Evolutionary conservation across 2,888 invertebrate species (phyloP).

Genomic region (Eulithis prunata): DNA sequence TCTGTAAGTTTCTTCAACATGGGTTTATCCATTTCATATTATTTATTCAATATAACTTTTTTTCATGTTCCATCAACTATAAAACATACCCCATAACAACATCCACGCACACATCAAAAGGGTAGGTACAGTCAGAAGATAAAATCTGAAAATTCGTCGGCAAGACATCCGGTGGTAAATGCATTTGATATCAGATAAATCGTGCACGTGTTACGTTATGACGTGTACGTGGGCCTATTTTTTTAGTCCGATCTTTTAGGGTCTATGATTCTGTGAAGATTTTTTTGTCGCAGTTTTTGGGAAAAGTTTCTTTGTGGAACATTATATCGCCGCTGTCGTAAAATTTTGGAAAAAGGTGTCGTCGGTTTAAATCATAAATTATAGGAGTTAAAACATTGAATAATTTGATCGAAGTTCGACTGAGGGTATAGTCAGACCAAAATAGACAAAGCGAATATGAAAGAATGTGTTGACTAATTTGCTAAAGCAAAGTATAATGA

Average conservation of each 20-base stretch:
- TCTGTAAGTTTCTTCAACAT: too few species aligned
- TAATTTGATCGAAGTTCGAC: neutral
- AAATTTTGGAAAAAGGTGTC: slow-evolving; percentile 9
- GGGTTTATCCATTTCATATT: too few species aligned
- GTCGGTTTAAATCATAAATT: neutral
- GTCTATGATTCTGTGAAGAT: slow-evolving; percentile 42
- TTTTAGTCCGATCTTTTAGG: slow-evolving; percentile 34
- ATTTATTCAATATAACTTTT: too few species aligned
- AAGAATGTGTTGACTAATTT: slow-evolving; percentile 23
- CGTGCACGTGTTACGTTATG: slow-evolving; percentile 72
- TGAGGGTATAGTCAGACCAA: neutral
- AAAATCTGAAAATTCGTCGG: slow-evolving; percentile 67
- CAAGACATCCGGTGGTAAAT: slow-evolving; percentile 71
- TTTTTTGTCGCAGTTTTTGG: slow-evolving; percentile 33
- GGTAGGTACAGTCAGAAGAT: slow-evolving; percentile 50
- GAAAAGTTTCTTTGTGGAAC: slow-evolving; percentile 23
- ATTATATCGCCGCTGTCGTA: slow-evolving; percentile 10
- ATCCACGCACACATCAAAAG: slow-evolving; percentile 34
- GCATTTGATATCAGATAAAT: slow-evolving; percentile 69
- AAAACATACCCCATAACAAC: slow-evolving; percentile 8
- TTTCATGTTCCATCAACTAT: neutral
- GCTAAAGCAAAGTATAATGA: slow-evolving; percentile 37
- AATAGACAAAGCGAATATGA: slow-evolving; percentile 25
- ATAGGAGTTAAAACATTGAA: neutral
- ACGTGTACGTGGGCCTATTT: slow-evolving; percentile 64